Base-by-base conservation (phyloP, 2,888 invertebrate genomes). In the Erynnis tages region DNA sequence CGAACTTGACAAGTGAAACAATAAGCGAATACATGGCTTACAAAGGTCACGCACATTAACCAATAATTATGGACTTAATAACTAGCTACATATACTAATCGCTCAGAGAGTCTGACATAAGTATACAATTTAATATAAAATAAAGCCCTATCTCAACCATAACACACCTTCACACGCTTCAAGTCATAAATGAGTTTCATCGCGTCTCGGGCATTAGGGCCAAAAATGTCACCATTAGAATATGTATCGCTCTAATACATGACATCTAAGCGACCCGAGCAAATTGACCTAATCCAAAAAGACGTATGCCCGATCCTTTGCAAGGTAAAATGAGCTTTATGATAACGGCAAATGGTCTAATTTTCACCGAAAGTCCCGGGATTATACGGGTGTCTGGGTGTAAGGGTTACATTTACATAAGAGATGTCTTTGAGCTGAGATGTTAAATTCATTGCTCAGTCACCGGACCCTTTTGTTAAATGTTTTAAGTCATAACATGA, bases 391-490 rank as follows among this genome's bases (percentile, higher is more conserved):
- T 34, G n/a, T 14, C 16, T 4, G 23, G 37, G 14, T 34, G 34
- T 32, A 40, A 41, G 32, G 34, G 23, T 34, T 25, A 41, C n/a
- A 49, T 40, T 25, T 49, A 27, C 30, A 49, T 34, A 49, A 25
- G 29, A 41, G 21, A 41, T 25, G 29, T 34, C 41, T 27, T 14
- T 8, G 49, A 32, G 34, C 16, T 16, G 41, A 17, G 41, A 49
- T 34, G 49, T 41, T 49, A 41, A 41, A 49, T 49, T 49, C 49
- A 49, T 49, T 14, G 49, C 41, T 34, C 23, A n/a, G n/a, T 34
- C 34, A 19, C 17, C 13, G 34, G 37, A 34, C 41, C 49, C 16
- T 49, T 49, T 17, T 30, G 41, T 11, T 49, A 49, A 30, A 49
- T 41, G 41, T 25, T 41, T 23, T 11, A 30, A 30, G 38, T 32